Evolutionary conservation across 2,888 invertebrate genomes (phyloP).

Genomic region (Drosophila ochracea): DNA sequence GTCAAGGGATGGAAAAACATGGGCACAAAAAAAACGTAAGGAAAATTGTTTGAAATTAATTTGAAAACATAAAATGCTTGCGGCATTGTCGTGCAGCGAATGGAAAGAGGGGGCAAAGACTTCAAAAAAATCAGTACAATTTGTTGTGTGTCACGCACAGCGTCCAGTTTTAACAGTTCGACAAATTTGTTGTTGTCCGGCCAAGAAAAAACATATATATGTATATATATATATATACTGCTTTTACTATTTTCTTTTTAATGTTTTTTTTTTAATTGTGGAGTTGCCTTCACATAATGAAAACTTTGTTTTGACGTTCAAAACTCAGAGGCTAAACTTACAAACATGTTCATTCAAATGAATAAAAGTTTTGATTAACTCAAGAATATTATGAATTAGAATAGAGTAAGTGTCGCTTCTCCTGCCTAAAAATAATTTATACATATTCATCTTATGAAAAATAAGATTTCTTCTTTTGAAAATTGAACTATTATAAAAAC

Average conservation of each 20-base stretch:
- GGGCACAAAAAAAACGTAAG: constrained; percentile 8
- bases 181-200: constrained; percentile 15
- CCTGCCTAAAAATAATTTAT: background rate
- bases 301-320: constrained; percentile 34
- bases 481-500: background rate
- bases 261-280: constrained; percentile 18
- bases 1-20: constrained; percentile 19
- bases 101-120: background rate
- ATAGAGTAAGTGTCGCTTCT: background rate
- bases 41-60: constrained; percentile 63
- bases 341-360: constrained; percentile 8
- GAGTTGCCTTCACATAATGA: constrained; percentile 45
- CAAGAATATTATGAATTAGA: background rate
- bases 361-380: constrained; percentile 3
- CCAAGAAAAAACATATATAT: background rate
- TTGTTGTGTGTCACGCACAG: constrained; percentile 67
- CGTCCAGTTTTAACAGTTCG: constrained; percentile 35
- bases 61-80: constrained; percentile 57
- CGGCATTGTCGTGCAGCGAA: constrained; percentile 5
- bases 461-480: background rate
- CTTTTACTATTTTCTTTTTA: constrained; percentile 8
- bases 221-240: constrained; percentile 7
- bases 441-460: background rate
- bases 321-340: background rate
- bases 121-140: constrained; percentile 26